A percentile compares a stretch with the other conserved stretches of the same genome.
These are phyloP conservation scores for Brachionus asplanchnoidis DNA, from an alignment of 1,140 invertebrate species.

Conservation along the genomic window DNA sequence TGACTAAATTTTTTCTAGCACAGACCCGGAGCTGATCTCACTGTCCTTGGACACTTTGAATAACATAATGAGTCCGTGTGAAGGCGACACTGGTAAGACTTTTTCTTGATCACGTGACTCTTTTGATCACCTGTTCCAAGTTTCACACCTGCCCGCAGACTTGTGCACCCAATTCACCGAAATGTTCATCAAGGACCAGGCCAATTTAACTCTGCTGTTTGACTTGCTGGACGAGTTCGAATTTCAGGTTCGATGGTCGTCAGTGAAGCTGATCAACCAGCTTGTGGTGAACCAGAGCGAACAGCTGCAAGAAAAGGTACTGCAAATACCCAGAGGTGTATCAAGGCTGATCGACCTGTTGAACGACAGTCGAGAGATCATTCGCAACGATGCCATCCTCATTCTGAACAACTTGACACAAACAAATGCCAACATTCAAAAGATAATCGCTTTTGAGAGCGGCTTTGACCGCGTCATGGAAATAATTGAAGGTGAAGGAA, in stretches of 20 bases:
- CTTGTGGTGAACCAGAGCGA: constrained; percentile 69
- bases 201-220: not conserved
- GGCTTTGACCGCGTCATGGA: constrained; percentile 91
- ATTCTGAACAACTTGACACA: constrained; percentile 88
- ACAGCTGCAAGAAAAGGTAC: constrained; percentile 88
- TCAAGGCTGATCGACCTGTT: constrained; percentile 94
- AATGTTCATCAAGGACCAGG: constrained; percentile 78
- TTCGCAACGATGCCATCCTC: constrained; percentile 82
- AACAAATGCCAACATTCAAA: constrained; percentile 94
- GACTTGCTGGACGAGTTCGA: constrained; percentile 14
- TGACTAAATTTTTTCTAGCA: constrained; percentile 37
- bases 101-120: not conserved
- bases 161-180: constrained; percentile 92
- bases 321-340: constrained; percentile 91
- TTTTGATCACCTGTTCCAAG: not conserved
- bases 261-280: constrained; percentile 75
- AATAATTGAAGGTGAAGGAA: constrained; percentile 83
- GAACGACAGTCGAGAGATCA: constrained; percentile 85
- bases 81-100: not conserved
- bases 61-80: constrained; percentile 23
- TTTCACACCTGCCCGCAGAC: constrained; percentile 49
- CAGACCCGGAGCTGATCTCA: constrained; percentile 22
- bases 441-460: constrained; percentile 98
- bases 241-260: constrained; percentile 46
- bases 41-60: constrained; percentile 28